phyloP scores from a whole-genome alignment of 2,797 vertebrate species.

The Telmatherina bonti region DNA sequence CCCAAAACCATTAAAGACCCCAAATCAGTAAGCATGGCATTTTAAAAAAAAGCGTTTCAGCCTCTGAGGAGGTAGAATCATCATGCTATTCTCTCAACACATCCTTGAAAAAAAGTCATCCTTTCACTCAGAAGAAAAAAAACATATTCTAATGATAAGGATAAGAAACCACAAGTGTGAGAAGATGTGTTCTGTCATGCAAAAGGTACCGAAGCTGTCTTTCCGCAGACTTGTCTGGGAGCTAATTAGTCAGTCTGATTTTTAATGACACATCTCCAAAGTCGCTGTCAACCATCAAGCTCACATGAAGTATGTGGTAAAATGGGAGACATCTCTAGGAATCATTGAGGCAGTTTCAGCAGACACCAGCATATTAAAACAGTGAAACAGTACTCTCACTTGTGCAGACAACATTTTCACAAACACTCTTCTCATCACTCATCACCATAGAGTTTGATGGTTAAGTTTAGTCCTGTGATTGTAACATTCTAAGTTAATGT shows the following conservation, averaged over 20 bases:
- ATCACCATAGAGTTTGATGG: slow-evolving; percentile 35
- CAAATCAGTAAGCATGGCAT: slow-evolving; percentile 62
- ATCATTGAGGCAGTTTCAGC: slow-evolving; percentile 45
- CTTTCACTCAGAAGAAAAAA: slow-evolving; percentile 36
- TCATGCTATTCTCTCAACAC: slow-evolving; percentile 25
- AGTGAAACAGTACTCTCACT: slow-evolving; percentile 32
- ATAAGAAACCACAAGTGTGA: slow-evolving; percentile 64
- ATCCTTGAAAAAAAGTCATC: slow-evolving; percentile 42
- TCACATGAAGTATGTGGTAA: slow-evolving; percentile 70
- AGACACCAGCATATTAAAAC: slow-evolving; percentile 35
- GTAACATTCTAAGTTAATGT: slow-evolving; percentile 51
- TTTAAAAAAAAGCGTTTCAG: slow-evolving; percentile 38
- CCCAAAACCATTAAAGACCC: slow-evolving; percentile 73
- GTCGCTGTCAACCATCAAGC: slow-evolving; percentile 63
- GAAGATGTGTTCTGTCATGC: slow-evolving; percentile 34
- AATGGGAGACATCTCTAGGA: slow-evolving; percentile 80
- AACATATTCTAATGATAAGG: slow-evolving; percentile 68
- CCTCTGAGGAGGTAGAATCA: slow-evolving; percentile 40
- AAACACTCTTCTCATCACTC: slow-evolving; percentile 4
- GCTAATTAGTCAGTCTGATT: slow-evolving; percentile 65
- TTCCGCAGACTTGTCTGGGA: slow-evolving; percentile 56
- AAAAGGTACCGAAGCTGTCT: slow-evolving; percentile 34
- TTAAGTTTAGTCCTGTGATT: slow-evolving; percentile 52
- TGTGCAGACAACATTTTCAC: slow-evolving; percentile 5
- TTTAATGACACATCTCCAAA: slow-evolving; percentile 61